Evolutionary conservation across 2,113 vertebrate genomes (phyloP), one percentile per base, ranked within the genome.

Genomic region (Diadophis punctatus): DNA sequence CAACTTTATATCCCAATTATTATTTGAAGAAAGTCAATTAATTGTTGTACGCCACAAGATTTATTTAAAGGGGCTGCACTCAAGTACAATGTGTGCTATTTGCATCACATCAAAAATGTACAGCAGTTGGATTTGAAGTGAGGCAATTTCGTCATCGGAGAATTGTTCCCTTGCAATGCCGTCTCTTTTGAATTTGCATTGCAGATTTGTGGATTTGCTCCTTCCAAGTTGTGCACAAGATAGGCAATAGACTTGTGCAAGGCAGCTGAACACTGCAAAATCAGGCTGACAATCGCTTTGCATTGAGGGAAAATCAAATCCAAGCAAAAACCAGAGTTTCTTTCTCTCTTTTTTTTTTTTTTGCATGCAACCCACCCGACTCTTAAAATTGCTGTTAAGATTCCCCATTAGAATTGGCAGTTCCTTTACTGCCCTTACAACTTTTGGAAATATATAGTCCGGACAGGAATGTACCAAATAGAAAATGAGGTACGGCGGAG

Each of bases 241-340:
- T 27, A 27, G 23, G 10, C 25, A 60, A 60, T 12, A 25, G 9
- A 60, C 9, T 60, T 68, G 1, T 68, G 63, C 30, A 68, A 0
- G 63, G 30, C 63, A 16, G 30, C 30, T 14, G 30, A 16, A n/a
- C 30, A 16, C 30, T 68, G 11, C 30, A n/a, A 68, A n/a, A 68
- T 68, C 12, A 30, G 30, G 30, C 30, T 14, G 30, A n/a, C 30
- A n/a, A 14, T 12, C 60, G 27, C 58, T 60, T 63, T 63, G 27
- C 27, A 68, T 0, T n/a, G 12, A 68, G 30, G 10, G 58, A 68
- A 2, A 27, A 5, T 68, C 30, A n/a, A n/a, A 68, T n/a, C 63
- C 11, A 0, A 11, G 12, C 11, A 14, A 68, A 68, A n/a, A n/a
- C 3, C 30, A 1, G 25, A 11, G 27, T 14, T 10, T 16, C n/a